These are phyloP conservation scores for Morpho achilles DNA, from an alignment of 2,888 invertebrate species.

Conservation along the genomic window DNA sequence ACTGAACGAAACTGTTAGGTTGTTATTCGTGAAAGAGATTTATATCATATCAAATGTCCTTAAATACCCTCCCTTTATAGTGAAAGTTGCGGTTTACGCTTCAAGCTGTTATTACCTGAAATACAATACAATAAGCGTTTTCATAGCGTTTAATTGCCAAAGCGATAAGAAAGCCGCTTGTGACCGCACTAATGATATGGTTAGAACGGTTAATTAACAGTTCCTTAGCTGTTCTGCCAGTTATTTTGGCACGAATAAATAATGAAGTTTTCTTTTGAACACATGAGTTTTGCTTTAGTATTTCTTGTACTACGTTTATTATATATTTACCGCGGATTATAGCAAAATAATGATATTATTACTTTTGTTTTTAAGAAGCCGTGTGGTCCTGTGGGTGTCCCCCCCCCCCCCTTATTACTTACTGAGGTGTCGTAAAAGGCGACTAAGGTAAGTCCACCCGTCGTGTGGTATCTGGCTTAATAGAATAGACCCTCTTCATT, in stretches of 20 bases:
- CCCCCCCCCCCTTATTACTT: too few species aligned
- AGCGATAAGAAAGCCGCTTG: conserved; percentile 67
- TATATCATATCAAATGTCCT: conserved; percentile 60
- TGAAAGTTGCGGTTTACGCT: conserved; percentile 55
- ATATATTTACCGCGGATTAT: not conserved
- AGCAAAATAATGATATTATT: too few species aligned
- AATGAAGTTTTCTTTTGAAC: conserved; percentile 15
- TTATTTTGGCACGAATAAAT: conserved; percentile 27
- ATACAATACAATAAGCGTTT: conserved; percentile 65
- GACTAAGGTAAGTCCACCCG: too few species aligned
- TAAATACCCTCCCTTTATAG: conserved; percentile 42
- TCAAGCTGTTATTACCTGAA: conserved; percentile 68
- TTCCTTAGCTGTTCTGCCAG: conserved; percentile 53
- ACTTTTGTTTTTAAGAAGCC: too few species aligned
- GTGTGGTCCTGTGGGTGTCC: too few species aligned
- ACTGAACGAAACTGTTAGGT: conserved; percentile 25
- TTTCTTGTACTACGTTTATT: conserved; percentile 1
- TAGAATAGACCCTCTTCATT: too few species aligned
- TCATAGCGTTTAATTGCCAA: conserved; percentile 69
- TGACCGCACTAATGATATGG: conserved; percentile 59
- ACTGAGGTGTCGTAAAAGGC: too few species aligned
- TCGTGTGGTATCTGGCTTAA: too few species aligned
- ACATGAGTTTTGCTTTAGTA: conserved; percentile 8
- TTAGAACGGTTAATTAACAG: conserved; percentile 67
- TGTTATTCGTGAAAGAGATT: conserved; percentile 50